A percentile compares a stretch with the other conserved stretches of the same genome.
Conservation (phyloP, 2,113 vertebrate genomes). For the Cephalopterus ornatus region DNA sequence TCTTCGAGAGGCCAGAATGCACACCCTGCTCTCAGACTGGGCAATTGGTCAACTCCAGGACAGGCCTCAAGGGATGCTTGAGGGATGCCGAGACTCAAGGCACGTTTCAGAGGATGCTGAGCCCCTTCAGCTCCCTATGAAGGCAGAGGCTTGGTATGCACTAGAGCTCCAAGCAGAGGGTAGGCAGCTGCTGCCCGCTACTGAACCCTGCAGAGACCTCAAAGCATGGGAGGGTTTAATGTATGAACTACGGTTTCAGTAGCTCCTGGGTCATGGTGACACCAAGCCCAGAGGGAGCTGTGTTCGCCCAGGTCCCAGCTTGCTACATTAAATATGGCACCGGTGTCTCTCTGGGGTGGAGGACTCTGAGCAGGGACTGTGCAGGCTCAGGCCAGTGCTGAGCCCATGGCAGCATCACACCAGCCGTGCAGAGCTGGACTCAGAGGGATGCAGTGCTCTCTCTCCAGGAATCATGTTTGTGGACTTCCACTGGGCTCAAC, state of each 20-base stretch:
- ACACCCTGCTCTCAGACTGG: not conserved
- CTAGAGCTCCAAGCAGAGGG: not conserved
- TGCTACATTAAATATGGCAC: not conserved
- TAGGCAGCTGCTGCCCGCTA: not conserved
- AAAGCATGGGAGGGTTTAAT: not conserved
- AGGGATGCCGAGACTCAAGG: not conserved
- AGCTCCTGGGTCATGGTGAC: not conserved
- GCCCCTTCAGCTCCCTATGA: not conserved
- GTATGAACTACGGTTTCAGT: not conserved
- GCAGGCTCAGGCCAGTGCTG: not conserved
- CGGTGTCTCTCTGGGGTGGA: not conserved
- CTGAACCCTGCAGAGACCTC: not conserved
- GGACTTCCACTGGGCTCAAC: not conserved
- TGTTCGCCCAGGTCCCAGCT: not conserved
- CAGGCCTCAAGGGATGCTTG: not conserved
- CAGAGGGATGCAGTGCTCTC: not conserved
- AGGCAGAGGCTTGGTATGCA: not conserved
- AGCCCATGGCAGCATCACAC: accelerated
- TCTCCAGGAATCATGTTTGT: not conserved
- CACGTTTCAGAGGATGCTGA: not conserved
- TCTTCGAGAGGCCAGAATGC: not conserved
- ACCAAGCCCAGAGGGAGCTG: not conserved
- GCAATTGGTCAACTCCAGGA: not conserved
- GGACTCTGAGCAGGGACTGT: not conserved
- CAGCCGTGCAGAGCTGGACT: not conserved